phyloP scores from a whole-genome alignment of 2,797 vertebrate genomes.

The Hyperoplus lanceolatus region DNA sequence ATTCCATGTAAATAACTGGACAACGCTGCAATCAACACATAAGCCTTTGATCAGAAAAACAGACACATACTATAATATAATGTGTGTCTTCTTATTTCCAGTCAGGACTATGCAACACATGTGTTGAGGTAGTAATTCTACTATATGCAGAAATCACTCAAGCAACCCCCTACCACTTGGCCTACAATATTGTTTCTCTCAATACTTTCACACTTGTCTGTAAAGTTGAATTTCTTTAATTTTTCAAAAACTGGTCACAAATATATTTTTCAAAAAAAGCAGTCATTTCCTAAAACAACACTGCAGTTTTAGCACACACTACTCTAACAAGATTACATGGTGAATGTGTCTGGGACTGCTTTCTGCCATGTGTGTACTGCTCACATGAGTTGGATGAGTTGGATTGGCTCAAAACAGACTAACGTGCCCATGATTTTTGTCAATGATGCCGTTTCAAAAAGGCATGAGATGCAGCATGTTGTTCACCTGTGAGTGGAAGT shows the following conservation, averaged over 20 bases:
- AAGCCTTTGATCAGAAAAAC: not conserved
- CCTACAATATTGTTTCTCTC: not conserved
- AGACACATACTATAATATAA: not conserved
- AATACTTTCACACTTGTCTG: not conserved
- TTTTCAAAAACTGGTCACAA: not conserved
- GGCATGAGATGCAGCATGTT: not conserved
- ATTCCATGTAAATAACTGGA: not conserved
- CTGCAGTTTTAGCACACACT: not conserved
- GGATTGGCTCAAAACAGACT: not conserved
- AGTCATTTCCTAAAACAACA: not conserved
- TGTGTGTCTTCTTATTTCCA: not conserved
- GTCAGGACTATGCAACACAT: not conserved
- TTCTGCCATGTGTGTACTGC: not conserved
- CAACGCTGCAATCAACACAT: not conserved
- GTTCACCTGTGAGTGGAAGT: conserved; percentile 90
- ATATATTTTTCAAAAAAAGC: not conserved
- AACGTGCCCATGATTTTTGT: not conserved
- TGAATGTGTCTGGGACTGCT: not conserved
- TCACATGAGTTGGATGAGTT: not conserved
- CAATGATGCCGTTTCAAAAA: not conserved
- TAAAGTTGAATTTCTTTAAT: not conserved
- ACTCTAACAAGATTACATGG: too few species aligned
- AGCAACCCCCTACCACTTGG: too few species aligned
- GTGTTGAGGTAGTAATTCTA: not conserved
- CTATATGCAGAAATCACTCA: too few species aligned